phyloP scores from a whole-genome alignment of 2,797 vertebrate genomes.

The Pteropus rufus region DNA sequence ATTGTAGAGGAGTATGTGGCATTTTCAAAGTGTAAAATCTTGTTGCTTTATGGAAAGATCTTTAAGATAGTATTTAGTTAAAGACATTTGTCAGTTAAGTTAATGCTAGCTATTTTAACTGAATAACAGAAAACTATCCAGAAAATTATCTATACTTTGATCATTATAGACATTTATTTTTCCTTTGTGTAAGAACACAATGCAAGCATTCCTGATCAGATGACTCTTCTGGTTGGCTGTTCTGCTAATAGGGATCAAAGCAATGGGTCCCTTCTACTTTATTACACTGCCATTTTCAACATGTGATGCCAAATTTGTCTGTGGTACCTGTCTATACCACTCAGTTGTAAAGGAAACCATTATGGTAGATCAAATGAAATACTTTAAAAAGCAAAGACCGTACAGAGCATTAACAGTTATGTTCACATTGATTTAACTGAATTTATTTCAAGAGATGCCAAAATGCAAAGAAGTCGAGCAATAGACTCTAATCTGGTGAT shows the following conservation, averaged over 20 bases:
- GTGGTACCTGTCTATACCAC: neutral
- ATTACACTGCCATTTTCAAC: neutral
- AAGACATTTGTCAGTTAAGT: neutral
- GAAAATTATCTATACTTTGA: neutral
- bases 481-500: neutral
- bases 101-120: neutral
- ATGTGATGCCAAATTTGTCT: neutral
- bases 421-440: neutral
- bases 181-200: neutral
- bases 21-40: neutral
- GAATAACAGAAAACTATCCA: neutral
- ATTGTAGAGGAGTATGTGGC: neutral
- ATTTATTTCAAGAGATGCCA: neutral
- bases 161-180: neutral
- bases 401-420: neutral
- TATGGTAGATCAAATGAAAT: neutral
- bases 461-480: neutral
- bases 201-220: neutral
- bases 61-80: neutral
- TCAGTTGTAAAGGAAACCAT: neutral
- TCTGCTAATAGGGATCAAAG: neutral
- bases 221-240: neutral
- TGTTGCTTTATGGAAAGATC: neutral
- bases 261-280: neutral
- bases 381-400: neutral